Evolutionary conservation across 2,888 invertebrate species (phyloP), one percentile per base, ranked within the genome.

Genomic region (Parnassius smintheus): DNA sequence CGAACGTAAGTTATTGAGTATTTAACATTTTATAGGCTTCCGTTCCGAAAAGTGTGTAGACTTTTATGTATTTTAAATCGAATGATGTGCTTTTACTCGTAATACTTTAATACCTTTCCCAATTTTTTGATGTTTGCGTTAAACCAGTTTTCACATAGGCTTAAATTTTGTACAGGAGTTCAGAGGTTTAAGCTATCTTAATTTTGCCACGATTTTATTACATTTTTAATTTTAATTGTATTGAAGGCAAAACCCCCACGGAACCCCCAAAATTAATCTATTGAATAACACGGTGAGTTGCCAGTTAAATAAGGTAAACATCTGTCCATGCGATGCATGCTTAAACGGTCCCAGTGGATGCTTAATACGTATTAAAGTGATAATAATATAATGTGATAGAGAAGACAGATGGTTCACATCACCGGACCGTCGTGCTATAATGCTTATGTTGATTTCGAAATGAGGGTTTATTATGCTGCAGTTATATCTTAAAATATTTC

Each of bases 41-140:
- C 53, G 61, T n/a, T 52, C 45, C 50, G 46, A 25, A 61, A 25
- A 49, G 48, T n/a, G 25, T 54, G 54, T 18, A 41, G 42, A 12
- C 45, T 18, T 58, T 51, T 44, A 58, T 51, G 44, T 52, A 44
- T 35, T 59, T 52, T 46, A n/a, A 52, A 52, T 25, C 18, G 11
- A 42, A 41, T 13, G 2, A 46, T 12, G 10, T 8, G 9, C 18
- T 58, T 51, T 42, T 50, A 44, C 25, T 2, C 11, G 2, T 51
- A 25, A 12, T 12, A 1, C 22, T 42, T 11, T 8, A 18, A 13
- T 8, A 13, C 18, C 13, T 25, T 46, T n/a, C 9, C 82, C 80
- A 82, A 83, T 78, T 80, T 76, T 75, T 73, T 74, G 65, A 72
- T 63, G 75, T 73, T 73, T 72, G 13, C 25, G 22, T 22, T 51